A percentile compares a stretch with the other conserved stretches of the same genome.
phyloP scores from a whole-genome alignment of 2,888 invertebrate genomes.

The Clistopyga incitator region DNA sequence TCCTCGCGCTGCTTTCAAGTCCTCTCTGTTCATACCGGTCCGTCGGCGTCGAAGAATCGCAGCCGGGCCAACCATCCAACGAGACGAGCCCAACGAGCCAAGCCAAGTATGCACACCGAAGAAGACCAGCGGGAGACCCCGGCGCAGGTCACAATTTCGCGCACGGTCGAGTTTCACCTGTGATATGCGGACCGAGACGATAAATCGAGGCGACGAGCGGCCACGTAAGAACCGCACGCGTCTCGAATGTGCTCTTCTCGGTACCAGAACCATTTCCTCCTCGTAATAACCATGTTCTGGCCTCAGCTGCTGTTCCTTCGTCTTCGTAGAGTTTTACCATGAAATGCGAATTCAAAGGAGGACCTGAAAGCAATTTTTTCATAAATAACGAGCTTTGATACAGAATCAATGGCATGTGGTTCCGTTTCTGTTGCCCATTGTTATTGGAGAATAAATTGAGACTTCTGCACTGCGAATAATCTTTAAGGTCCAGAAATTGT shows the following conservation, averaged over 20 bases:
- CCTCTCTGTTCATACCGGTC: constrained; percentile 4
- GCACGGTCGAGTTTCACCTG: constrained; percentile 76
- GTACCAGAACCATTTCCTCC: constrained; percentile 9
- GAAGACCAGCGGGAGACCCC: constrained; percentile 21
- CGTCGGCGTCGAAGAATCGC: constrained; percentile 9
- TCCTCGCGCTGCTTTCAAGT: neutral
- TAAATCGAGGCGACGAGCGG: constrained; percentile 16
- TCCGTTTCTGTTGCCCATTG: too few relatives aligned
- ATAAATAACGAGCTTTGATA: too few relatives aligned
- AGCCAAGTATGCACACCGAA: neutral
- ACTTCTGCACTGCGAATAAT: too few relatives aligned
- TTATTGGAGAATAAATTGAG: too few relatives aligned
- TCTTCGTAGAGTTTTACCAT: neutral
- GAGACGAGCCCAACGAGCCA: constrained; percentile 33
- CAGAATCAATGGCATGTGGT: too few relatives aligned
- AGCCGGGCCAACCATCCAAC: constrained; percentile 7
- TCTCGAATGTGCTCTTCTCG: constrained; percentile 26
- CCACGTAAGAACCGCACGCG: constrained; percentile 43
- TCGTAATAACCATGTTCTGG: constrained; percentile 7
- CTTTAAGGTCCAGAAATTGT: too few relatives aligned
- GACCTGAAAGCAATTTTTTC: too few relatives aligned
- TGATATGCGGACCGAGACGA: constrained; percentile 54
- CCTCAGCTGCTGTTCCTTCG: neutral
- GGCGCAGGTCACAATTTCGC: constrained; percentile 75
- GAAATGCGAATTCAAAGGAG: too few relatives aligned